Evolutionary conservation across 2,797 vertebrate species (phyloP).

Genomic region (Semaprochilodus insignis): DNA sequence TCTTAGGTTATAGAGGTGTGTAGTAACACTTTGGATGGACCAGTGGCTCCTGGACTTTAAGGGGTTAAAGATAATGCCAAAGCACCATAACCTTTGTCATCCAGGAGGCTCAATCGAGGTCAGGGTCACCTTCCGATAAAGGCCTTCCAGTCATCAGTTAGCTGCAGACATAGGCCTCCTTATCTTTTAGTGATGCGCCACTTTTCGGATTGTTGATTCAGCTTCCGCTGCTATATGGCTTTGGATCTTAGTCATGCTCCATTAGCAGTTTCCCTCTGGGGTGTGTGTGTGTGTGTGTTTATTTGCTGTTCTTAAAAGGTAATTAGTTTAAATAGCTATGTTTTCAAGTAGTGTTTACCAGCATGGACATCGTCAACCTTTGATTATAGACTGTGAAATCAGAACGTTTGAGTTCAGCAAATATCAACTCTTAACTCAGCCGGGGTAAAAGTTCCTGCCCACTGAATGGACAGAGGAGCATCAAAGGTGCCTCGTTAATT

Average conservation of each 20-base stretch:
- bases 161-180: not conserved
- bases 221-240: not conserved
- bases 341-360: slow-evolving; percentile 2
- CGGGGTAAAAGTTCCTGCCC: not conserved
- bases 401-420: slow-evolving; percentile 5
- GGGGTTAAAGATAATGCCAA: not conserved
- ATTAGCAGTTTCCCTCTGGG: slow-evolving; percentile 13
- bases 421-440: not conserved
- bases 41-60: no score
- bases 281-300: not conserved
- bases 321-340: slow-evolving; percentile 6
- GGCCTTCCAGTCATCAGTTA: not conserved
- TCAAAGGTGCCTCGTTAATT: slow-evolving; percentile 34
- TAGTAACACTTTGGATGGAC: no score
- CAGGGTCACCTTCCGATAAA: not conserved
- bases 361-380: not conserved
- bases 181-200: slow-evolving; percentile 5
- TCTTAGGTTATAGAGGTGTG: no score
- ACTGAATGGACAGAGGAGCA: slow-evolving; percentile 14
- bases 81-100: not conserved
- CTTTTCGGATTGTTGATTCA: not conserved
- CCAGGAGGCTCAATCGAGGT: not conserved
- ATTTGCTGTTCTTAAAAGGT: not conserved
- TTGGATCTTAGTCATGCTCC: not conserved
- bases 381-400: not conserved